Evolutionary conservation across 2,888 invertebrate genomes (phyloP).

Genomic region (Polydrusus pterygomalis): DNA sequence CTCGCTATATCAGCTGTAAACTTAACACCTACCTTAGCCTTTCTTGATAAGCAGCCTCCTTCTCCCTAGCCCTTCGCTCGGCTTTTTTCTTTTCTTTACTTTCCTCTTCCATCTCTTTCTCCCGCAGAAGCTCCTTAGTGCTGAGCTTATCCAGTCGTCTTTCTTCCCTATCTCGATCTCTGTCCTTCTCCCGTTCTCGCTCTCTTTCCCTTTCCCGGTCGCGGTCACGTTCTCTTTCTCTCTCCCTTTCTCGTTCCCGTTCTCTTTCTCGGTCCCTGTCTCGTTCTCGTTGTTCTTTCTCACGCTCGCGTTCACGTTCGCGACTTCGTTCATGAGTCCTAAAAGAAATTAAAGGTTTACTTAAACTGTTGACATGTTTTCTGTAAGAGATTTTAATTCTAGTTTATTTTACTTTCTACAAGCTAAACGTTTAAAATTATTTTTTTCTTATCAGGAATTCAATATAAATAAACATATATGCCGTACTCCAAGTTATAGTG

Average conservation of each 20-base stretch:
- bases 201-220: slow-evolving; percentile 73
- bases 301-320: slow-evolving; percentile 71
- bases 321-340: slow-evolving; percentile 71
- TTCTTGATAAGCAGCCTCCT: slow-evolving; percentile 97
- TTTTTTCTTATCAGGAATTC: neutral
- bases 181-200: slow-evolving; percentile 77
- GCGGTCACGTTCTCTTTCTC: slow-evolving; percentile 71
- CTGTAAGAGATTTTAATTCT: too few species aligned
- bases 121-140: slow-evolving; percentile 79
- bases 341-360: slow-evolving; percentile 38
- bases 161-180: slow-evolving; percentile 77
- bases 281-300: slow-evolving; percentile 69
- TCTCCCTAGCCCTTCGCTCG: slow-evolving; percentile 94
- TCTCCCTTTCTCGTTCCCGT: slow-evolving; percentile 70
- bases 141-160: slow-evolving; percentile 75
- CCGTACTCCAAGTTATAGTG: too few species aligned
- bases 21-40: slow-evolving; percentile 72
- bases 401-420: too few species aligned
- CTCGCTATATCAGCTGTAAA: too few species aligned
- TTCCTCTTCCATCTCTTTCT: slow-evolving; percentile 94
- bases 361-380: too few species aligned
- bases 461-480: too few species aligned
- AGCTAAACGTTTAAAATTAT: slow-evolving; percentile 3
- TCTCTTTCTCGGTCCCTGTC: slow-evolving; percentile 73
- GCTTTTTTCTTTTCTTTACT: slow-evolving; percentile 90